A percentile compares a stretch with the other conserved stretches of the same genome.
These are phyloP conservation scores for Cylloceria caligata DNA, from an alignment of 2,888 invertebrate species.

Conservation along the genomic window DNA sequence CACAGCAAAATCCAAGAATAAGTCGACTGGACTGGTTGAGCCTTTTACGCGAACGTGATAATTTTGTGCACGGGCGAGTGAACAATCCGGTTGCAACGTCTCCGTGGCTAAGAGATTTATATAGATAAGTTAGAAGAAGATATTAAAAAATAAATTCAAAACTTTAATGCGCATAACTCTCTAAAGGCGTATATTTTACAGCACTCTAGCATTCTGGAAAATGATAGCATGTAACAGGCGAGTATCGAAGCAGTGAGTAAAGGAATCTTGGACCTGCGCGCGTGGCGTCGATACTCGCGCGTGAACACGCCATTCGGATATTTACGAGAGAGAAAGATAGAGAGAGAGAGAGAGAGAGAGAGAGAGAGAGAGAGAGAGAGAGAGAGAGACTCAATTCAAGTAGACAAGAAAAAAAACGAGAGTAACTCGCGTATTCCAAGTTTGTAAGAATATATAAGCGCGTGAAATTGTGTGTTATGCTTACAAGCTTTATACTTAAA, in stretches of 20 bases:
- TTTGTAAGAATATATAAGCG: slow-evolving; percentile 24
- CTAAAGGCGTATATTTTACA: slow-evolving; percentile 84
- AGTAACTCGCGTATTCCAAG: slow-evolving; percentile 37
- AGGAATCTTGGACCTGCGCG: neutral
- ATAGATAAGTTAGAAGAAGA: slow-evolving; percentile 70
- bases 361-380: too few species aligned
- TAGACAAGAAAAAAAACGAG: slow-evolving; percentile 48
- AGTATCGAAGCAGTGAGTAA: slow-evolving; percentile 23
- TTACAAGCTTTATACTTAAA: slow-evolving; percentile 28
- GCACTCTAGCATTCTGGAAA: slow-evolving; percentile 84
- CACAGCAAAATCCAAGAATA: neutral
- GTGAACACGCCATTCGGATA: slow-evolving; percentile 41
- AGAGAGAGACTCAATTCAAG: slow-evolving; percentile 46
- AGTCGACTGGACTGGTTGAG: neutral
- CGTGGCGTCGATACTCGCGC: slow-evolving; percentile 51
- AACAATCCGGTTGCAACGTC: slow-evolving; percentile 59
- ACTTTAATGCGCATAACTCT: slow-evolving; percentile 81
- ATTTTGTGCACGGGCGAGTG: slow-evolving; percentile 26
- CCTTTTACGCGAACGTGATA: slow-evolving; percentile 9
- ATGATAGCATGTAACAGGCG: slow-evolving; percentile 70
- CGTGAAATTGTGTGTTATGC: slow-evolving; percentile 28
- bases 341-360: too few species aligned
- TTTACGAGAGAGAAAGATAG: too few species aligned
- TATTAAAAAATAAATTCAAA: slow-evolving; percentile 71
- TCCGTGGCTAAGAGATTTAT: slow-evolving; percentile 58